A percentile compares a stretch with the other conserved stretches of the same genome.
Evolutionary conservation across 2,888 invertebrate species (phyloP).

Genomic region (Oscheius sp.): DNA sequence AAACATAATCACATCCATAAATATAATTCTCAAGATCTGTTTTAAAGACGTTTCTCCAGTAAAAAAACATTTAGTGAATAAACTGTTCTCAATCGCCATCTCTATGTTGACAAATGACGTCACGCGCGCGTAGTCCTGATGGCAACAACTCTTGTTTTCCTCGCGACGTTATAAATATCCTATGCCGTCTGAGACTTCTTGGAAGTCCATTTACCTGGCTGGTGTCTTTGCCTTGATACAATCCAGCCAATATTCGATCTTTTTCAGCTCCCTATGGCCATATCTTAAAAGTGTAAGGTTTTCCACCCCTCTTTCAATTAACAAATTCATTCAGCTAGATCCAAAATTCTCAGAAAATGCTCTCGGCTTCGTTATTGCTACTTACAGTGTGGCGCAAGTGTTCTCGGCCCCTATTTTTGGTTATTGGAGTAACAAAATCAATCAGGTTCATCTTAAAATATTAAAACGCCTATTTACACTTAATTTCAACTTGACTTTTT

Average conservation of each 20-base stretch:
- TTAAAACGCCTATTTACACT: background rate
- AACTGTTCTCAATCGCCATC: too few relatives aligned
- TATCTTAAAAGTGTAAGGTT: constrained; percentile 24
- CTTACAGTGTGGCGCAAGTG: constrained; percentile 42
- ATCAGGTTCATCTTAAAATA: constrained; percentile 26
- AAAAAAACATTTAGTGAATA: too few relatives aligned
- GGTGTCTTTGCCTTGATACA: constrained; percentile 43
- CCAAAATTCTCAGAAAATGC: constrained; percentile 39
- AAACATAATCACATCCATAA: too few relatives aligned
- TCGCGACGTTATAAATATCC: too few relatives aligned
- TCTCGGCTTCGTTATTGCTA: constrained; percentile 42
- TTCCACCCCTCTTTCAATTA: background rate
- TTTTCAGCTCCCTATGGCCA: constrained; percentile 49
- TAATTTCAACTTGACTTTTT: background rate
- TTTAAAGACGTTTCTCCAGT: too few relatives aligned
- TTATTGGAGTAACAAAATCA: constrained; percentile 42
- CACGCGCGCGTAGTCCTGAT: too few relatives aligned
- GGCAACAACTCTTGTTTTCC: too few relatives aligned
- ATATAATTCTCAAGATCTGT: too few relatives aligned
- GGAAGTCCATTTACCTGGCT: constrained; percentile 46
- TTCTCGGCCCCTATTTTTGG: constrained; percentile 41
- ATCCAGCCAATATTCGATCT: constrained; percentile 46
- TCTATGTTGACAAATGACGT: too few relatives aligned
- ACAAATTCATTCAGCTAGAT: constrained; percentile 31
- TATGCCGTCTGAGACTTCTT: constrained; percentile 27